Percentiles rank a stretch among this genome's conserved stretches.
These are phyloP conservation scores for Brachirus orientalis DNA, from an alignment of 2,113 vertebrate species.

Conservation along the genomic window DNA sequence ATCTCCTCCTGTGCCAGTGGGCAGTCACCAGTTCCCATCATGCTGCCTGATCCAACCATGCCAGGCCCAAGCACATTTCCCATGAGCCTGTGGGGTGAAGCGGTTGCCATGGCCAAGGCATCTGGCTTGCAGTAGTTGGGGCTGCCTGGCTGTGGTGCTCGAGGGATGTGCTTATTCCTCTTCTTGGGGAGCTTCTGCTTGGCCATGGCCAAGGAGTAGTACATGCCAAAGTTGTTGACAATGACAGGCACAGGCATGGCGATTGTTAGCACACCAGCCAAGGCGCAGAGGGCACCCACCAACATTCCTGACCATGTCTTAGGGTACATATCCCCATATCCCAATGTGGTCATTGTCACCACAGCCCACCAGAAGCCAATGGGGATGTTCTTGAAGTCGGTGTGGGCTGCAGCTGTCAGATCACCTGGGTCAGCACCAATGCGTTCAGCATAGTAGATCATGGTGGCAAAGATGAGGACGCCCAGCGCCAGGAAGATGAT, in stretches of 20 bases:
- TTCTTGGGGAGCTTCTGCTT: slow-evolving; percentile 99
- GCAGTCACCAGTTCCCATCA: slow-evolving; percentile 85
- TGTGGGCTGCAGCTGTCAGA: slow-evolving; percentile 88
- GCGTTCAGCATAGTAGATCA: slow-evolving; percentile 98
- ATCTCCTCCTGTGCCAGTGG: slow-evolving; percentile 90
- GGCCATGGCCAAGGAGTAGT: slow-evolving; percentile 98
- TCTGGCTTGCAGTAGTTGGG: slow-evolving; percentile 93
- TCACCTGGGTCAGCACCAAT: slow-evolving; percentile 90
- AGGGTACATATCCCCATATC: slow-evolving; percentile 98
- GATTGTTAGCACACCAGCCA: slow-evolving; percentile 97
- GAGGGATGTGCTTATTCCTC: slow-evolving; percentile 97
- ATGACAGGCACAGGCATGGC: slow-evolving; percentile 99
- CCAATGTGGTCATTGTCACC: slow-evolving; percentile 98
- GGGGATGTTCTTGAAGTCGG: slow-evolving; percentile 98
- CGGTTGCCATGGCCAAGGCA: slow-evolving; percentile 87
- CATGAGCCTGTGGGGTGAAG: slow-evolving; percentile 91
- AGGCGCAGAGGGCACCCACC: slow-evolving; percentile 94
- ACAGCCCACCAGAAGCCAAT: slow-evolving; percentile 99
- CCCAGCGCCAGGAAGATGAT: slow-evolving; percentile 96
- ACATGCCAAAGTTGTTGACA: slow-evolving; percentile 99
- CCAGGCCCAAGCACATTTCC: slow-evolving; percentile 85
- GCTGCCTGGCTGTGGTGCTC: slow-evolving; percentile 88
- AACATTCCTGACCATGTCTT: slow-evolving; percentile 98
- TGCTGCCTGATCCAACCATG: slow-evolving; percentile 80
- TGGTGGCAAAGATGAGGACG: slow-evolving; percentile 98